phyloP scores from a whole-genome alignment of 2,888 invertebrate species.

The Taphrorychus bicolor region DNA sequence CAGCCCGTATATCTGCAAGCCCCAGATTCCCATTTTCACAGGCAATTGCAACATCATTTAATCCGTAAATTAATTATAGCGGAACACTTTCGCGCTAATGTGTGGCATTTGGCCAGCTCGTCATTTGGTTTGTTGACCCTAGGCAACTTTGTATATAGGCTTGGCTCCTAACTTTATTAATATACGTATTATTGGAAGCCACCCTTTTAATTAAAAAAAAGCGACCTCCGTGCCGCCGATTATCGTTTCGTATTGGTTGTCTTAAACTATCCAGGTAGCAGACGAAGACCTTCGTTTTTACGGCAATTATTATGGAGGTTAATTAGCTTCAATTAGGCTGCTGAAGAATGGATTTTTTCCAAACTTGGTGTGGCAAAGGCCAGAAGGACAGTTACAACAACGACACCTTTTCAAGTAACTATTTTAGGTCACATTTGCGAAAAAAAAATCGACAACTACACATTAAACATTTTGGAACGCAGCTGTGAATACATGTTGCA shows the following conservation, averaged over 20 bases:
- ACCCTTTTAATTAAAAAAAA: background rate
- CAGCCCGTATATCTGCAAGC: background rate
- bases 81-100: background rate
- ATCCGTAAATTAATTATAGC: constrained; percentile 2
- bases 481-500: no score
- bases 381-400: no score
- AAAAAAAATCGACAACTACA: no score
- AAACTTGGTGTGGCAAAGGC: no score
- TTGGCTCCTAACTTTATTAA: background rate
- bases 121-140: background rate
- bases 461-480: no score
- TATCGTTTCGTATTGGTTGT: background rate
- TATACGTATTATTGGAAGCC: no score
- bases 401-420: no score
- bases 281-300: background rate
- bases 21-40: background rate
- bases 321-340: background rate
- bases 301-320: background rate
- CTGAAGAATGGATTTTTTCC: no score
- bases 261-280: background rate
- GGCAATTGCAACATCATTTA: background rate
- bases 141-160: background rate
- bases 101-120: constrained; percentile 5
- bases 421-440: no score
- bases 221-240: background rate